Conservation (phyloP, 2,797 vertebrate genomes). For the Syndactyla subalaris region DNA sequence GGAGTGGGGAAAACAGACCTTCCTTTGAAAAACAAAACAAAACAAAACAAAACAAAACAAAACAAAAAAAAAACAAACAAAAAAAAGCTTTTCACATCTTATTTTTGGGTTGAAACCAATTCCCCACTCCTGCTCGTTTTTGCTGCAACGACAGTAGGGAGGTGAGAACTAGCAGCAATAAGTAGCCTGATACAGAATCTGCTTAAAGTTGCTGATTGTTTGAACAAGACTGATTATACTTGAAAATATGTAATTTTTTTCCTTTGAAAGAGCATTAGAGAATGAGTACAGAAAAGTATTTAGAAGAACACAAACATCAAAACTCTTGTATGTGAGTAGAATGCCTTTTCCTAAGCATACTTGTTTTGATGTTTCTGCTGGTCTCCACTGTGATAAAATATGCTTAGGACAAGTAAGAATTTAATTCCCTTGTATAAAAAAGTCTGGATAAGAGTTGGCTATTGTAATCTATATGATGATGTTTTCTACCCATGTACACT, state of each 20-base stretch:
- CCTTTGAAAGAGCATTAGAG: not conserved
- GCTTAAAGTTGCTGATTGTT: not conserved
- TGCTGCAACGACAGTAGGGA: not conserved
- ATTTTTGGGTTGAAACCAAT: not conserved
- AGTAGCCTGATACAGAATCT: not conserved
- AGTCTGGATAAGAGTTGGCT: not conserved
- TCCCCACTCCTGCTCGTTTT: not conserved
- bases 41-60: too few species aligned
- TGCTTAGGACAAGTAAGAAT: not conserved
- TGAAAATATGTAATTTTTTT: not conserved
- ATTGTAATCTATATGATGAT: not conserved
- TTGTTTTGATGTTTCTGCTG: not conserved
- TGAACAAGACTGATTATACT: not conserved
- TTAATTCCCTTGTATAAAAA: not conserved
- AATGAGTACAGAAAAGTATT: not conserved
- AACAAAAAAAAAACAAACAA: not conserved
- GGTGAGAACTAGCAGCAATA: rapidly evolving
- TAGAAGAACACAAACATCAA: not conserved
- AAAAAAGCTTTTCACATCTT: not conserved
- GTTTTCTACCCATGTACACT: not conserved
- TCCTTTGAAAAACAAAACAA: not conserved
- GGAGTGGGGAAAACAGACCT: not conserved
- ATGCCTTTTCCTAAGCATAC: not conserved
- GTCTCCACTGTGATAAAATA: not conserved
- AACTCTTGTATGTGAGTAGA: not conserved